Evolutionary conservation across 2,797 vertebrate genomes (phyloP).

Genomic region (Muraenolepis orangiensis): DNA sequence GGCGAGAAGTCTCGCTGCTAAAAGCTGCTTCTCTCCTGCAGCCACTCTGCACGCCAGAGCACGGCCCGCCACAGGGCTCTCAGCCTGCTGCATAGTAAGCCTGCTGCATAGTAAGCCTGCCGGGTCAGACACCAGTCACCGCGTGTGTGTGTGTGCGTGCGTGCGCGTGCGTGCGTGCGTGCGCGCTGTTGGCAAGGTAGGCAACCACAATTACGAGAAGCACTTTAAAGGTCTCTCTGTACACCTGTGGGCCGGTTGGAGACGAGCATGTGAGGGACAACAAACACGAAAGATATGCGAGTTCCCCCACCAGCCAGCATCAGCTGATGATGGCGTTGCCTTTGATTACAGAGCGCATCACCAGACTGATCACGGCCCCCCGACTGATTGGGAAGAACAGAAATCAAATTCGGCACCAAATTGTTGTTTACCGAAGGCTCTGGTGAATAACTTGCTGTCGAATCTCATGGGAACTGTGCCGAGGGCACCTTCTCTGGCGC

Average conservation of each 20-base stretch:
- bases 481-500: neutral
- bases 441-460: constrained; percentile 41
- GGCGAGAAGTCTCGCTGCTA: constrained; percentile 49
- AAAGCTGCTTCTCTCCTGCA: constrained; percentile 29
- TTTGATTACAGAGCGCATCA: constrained; percentile 38
- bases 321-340: too few species aligned
- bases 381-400: constrained; percentile 51
- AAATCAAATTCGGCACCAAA: constrained; percentile 48
- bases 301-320: neutral
- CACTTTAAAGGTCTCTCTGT: too few species aligned
- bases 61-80: constrained; percentile 41
- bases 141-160: constrained; percentile 36
- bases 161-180: too few species aligned
- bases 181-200: too few species aligned
- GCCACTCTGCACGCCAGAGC: constrained; percentile 22
- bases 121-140: constrained; percentile 61
- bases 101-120: constrained; percentile 55
- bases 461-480: constrained; percentile 31
- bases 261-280: neutral
- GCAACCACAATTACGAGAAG: too few species aligned
- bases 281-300: neutral
- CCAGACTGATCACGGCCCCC: constrained; percentile 44
- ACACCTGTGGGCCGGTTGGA: too few species aligned
- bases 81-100: constrained; percentile 53
- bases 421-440: constrained; percentile 36